Evolutionary conservation across 37 sponge, comb jelly and placozoan genomes (phyloP).

Genomic region (Tethya wilhelma): DNA sequence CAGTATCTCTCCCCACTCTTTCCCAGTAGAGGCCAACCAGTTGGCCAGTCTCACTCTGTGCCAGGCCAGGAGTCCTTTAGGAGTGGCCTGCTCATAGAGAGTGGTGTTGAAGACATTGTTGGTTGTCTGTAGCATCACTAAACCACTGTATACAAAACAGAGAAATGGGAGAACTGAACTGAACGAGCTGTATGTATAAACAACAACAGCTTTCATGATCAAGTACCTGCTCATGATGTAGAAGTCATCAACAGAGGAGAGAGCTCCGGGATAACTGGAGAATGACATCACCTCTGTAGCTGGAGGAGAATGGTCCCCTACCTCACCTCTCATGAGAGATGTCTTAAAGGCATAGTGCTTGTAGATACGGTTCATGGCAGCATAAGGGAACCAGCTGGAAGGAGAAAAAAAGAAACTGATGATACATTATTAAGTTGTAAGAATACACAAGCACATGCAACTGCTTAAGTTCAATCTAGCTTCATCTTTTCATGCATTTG

Average conservation of each 20-base stretch:
- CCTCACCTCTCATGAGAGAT: neutral
- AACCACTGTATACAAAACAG: conserved; percentile 30
- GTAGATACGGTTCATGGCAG: conserved; percentile 63
- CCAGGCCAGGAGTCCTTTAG: conserved; percentile 69
- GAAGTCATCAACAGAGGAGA: conserved; percentile 70
- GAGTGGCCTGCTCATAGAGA: conserved; percentile 37
- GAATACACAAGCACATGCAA: neutral
- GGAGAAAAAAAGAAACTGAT: neutral
- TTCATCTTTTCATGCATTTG: neutral
- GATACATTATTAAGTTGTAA: neutral
- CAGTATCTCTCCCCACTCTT: conserved; percentile 53
- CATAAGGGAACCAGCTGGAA: conserved; percentile 51
- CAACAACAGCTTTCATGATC: neutral
- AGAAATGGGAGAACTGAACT: no score
- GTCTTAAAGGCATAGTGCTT: conserved; percentile 69
- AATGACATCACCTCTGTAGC: conserved; percentile 61
- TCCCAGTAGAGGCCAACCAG: conserved; percentile 54
- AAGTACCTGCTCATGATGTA: conserved; percentile 75
- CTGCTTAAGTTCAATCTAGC: neutral
- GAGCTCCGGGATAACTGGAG: conserved; percentile 71
- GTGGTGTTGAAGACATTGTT: conserved; percentile 41
- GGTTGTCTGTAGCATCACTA: conserved; percentile 77
- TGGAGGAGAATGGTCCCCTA: no score
- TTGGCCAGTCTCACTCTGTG: conserved; percentile 73
- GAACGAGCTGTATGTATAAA: neutral